These are phyloP conservation scores for Pseudorectes ferrugineus DNA, from an alignment of 2,113 vertebrate genomes.

Conservation along the genomic window DNA sequence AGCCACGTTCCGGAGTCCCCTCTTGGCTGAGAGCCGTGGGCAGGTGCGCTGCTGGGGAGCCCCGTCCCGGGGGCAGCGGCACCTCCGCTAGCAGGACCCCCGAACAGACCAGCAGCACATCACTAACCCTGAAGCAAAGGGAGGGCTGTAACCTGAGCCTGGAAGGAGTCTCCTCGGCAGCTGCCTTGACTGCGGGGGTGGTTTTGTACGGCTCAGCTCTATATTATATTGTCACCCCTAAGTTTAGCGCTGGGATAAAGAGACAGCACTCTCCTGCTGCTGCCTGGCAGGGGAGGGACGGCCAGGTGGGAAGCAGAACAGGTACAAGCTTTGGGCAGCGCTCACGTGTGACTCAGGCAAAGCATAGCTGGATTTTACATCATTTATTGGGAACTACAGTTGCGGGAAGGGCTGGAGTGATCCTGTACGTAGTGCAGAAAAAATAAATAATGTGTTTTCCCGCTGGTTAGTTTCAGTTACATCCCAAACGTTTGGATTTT, in stretches of 20 bases:
- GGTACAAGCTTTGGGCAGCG: not conserved
- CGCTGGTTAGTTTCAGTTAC: not conserved
- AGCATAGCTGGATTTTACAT: not conserved
- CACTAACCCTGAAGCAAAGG: not conserved
- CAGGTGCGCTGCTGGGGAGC: not conserved
- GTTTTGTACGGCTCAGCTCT: not conserved
- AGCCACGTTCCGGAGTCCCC: rapidly evolving
- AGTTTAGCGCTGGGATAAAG: not conserved
- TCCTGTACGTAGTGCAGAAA: not conserved
- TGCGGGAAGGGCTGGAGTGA: not conserved
- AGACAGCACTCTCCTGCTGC: not conserved
- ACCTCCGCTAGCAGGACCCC: not conserved
- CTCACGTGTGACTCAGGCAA: not conserved
- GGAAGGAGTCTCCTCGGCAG: not conserved
- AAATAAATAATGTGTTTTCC: not conserved
- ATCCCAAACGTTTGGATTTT: not conserved
- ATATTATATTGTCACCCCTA: no score
- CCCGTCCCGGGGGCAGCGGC: not conserved
- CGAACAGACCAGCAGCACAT: not conserved
- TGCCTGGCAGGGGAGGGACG: not conserved
- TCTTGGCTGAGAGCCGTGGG: rapidly evolving
- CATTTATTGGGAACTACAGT: not conserved
- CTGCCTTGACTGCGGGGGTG: not conserved
- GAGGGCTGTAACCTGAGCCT: not conserved
- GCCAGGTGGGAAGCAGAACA: not conserved